Evolutionary conservation across 2,888 invertebrate genomes (phyloP).

Genomic region (Scaptodrosophila latifasciaeformis): DNA sequence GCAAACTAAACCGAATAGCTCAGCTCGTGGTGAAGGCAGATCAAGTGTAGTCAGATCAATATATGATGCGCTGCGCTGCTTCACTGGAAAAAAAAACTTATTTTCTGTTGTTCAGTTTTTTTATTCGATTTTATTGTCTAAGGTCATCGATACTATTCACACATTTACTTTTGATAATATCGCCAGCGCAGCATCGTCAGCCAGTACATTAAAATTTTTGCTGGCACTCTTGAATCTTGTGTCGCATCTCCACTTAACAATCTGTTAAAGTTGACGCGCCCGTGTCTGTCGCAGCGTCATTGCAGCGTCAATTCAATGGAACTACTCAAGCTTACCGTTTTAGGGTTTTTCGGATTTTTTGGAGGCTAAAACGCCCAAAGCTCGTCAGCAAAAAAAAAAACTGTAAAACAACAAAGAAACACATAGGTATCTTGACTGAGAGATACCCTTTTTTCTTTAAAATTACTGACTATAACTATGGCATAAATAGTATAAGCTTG

Average conservation of each 20-base stretch:
- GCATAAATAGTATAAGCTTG: too few species aligned
- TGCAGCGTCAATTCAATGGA: conserved; percentile 25
- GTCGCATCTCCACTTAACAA: conserved; percentile 53
- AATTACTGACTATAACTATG: too few species aligned
- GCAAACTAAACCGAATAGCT: neutral
- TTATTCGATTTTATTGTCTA: conserved; percentile 56
- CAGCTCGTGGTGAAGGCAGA: too few species aligned
- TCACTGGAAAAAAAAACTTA: conserved; percentile 19
- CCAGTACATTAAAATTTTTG: conserved; percentile 19
- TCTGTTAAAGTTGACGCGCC: conserved; percentile 23
- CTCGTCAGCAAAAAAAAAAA: too few species aligned
- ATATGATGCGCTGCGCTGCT: conserved; percentile 12
- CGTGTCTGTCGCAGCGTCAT: neutral
- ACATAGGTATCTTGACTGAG: too few species aligned
- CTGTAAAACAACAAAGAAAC: too few species aligned
- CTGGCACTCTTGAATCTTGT: conserved; percentile 36
- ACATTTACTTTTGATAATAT: conserved; percentile 10
- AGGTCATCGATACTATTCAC: conserved; percentile 57
- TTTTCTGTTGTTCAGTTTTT: neutral
- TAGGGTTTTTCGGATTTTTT: conserved; percentile 24
- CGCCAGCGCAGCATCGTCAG: conserved; percentile 21
- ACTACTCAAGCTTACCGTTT: conserved; percentile 24
- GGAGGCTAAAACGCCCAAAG: conserved; percentile 60
- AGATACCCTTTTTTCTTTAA: too few species aligned
- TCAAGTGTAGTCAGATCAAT: too few species aligned